A percentile compares a stretch with the other conserved stretches of the same genome.
Conservation (phyloP, 2,888 invertebrate genomes). For the Eumacrocentrus americanus region DNA sequence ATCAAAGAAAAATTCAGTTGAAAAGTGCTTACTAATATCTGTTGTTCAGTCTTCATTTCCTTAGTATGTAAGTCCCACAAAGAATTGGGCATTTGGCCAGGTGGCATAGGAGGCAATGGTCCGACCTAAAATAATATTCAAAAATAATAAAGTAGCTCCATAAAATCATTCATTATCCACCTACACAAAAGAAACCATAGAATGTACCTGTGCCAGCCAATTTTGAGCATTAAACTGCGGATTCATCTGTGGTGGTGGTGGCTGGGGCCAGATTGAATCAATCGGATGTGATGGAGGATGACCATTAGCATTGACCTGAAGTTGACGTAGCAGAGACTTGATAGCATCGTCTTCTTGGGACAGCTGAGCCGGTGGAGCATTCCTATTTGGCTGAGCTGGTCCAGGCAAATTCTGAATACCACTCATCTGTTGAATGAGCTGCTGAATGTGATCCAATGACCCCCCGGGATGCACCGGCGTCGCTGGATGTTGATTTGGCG, state of each 20-base stretch:
- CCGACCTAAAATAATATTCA: constrained; percentile 47
- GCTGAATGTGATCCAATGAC: constrained; percentile 63
- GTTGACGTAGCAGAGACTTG: constrained; percentile 63
- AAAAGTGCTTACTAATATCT: constrained; percentile 60
- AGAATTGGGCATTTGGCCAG: constrained; percentile 56
- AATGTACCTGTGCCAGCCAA: constrained; percentile 55
- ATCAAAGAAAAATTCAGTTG: no score
- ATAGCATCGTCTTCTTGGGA: constrained; percentile 62
- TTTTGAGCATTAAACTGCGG: constrained; percentile 55
- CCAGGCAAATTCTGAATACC: constrained; percentile 61
- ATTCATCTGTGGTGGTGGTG: constrained; percentile 51
- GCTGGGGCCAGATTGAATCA: constrained; percentile 58
- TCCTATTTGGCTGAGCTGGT: constrained; percentile 50
- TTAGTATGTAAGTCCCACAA: constrained; percentile 59
- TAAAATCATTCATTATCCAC: background rate
- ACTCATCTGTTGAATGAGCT: constrained; percentile 65
- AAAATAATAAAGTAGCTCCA: constrained; percentile 6
- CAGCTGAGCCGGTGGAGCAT: constrained; percentile 36
- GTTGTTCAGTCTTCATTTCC: constrained; percentile 63
- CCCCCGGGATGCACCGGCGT: constrained; percentile 44
- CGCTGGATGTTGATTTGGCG: constrained; percentile 49
- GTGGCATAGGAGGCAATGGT: constrained; percentile 54
- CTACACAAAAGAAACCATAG: constrained; percentile 1
- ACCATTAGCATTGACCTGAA: constrained; percentile 55
- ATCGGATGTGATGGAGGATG: constrained; percentile 49